Evolutionary conservation across 2,888 invertebrate genomes (phyloP), one percentile per base, ranked within the genome.

Genomic region (Coenonympha arcania): DNA sequence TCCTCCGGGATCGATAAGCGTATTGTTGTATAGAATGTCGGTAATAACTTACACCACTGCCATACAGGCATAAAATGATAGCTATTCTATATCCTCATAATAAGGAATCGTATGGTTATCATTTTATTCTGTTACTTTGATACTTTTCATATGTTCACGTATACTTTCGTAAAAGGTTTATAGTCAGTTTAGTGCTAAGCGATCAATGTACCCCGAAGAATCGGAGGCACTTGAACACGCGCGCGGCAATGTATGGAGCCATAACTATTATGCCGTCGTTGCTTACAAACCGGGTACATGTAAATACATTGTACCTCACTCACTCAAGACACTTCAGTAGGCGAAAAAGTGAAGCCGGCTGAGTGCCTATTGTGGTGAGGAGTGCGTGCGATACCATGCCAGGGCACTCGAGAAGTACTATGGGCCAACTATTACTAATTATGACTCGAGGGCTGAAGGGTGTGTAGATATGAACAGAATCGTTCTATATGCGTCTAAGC

Each of bases 321-420:
- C 74, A 72, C 77, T 69, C 69, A 63, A 60, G 61, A 57, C 64
- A 70, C 74, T 73, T 67, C 65, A 71, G 60, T 62, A 60, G 62
- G 67, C 68, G 61, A 65, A 70, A 73, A 74, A 74, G 72, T 68
- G 69, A 73, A 73, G 61, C 61, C 65, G 64, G 65, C 61, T 65
- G 48, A 73, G 74, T 62, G 68, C 62, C 68, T 65, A 70, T 76
- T 74, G 72, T 72, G 67, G 66, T 57, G 50, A 56, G 58, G 65
- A 68, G 66, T 66, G 73, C 73, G 71, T 72, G 70, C 60, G 68
- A 63, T 69, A 71, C 66, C 68, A 63, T 69, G 71, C 66, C 68
- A 69, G 72, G 69, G 68, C 66, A 61, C 71, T 65, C 63, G 56
- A 62, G 63, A 64, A 68, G 61, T 62, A 63, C 57, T 61, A 62